These are phyloP conservation scores for Leucophenga maculata DNA, from an alignment of 2,888 invertebrate species.

Conservation along the genomic window DNA sequence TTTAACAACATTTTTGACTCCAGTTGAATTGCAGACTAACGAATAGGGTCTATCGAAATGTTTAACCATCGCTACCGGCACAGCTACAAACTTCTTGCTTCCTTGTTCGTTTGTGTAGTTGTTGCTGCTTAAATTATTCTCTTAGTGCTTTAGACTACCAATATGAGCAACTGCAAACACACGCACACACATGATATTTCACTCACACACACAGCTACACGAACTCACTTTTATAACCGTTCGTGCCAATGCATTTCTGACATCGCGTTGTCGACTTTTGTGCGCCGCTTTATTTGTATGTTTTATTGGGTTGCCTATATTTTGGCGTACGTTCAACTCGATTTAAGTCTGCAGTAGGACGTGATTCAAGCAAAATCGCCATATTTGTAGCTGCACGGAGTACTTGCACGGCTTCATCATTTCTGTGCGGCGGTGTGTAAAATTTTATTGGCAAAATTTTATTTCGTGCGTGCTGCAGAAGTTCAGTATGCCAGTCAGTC, in stretches of 20 bases:
- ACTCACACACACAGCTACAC: not conserved
- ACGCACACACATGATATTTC: not conserved
- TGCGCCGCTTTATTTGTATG: not conserved
- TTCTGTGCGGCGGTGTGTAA: not conserved
- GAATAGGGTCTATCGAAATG: too few species aligned
- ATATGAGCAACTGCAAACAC: too few species aligned
- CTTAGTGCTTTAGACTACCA: too few species aligned
- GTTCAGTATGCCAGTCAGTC: constrained; percentile 15
- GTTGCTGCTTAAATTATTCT: too few species aligned
- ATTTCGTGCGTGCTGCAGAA: constrained; percentile 15
- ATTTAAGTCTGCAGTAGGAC: constrained; percentile 7
- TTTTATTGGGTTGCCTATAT: constrained; percentile 8
- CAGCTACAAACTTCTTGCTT: too few species aligned
- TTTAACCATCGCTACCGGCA: too few species aligned
- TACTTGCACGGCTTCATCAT: too few species aligned
- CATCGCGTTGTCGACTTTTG: not conserved
- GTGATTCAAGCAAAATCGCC: not conserved
- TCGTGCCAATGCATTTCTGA: not conserved
- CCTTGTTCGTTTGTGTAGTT: too few species aligned
- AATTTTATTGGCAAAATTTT: constrained; percentile 16
- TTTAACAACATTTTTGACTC: too few species aligned
- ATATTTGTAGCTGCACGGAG: too few species aligned
- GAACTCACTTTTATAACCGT: not conserved
- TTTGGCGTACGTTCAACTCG: not conserved
- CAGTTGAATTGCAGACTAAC: too few species aligned